Evolutionary conservation across 2,797 vertebrate genomes (phyloP), one percentile per base, ranked within the genome.

Genomic region (Hypotaenidia philippensis): DNA sequence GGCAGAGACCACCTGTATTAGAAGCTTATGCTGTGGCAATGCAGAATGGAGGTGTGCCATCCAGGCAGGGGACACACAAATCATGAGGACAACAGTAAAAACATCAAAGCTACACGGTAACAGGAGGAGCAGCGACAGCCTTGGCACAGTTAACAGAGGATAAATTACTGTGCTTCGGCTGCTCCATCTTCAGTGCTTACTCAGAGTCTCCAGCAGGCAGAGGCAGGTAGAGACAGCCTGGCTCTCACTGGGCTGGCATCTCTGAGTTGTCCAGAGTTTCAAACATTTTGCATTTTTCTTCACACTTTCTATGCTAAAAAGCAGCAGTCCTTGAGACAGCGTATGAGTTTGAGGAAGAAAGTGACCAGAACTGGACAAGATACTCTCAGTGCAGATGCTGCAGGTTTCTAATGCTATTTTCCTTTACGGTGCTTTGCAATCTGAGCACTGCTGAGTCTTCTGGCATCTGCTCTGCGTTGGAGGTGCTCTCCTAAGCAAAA

Each of bases 21-120:
- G 5, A 34, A 63, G 40, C 20, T 72, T 40, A 40, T 0, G 0
- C 0, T 21, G n/a, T 5, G 9, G 25, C 66, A 79, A 14, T 50
- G 22, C 36, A 41, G 22, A 90, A 81, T 5, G 14, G 16, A 56
- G 29, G 15, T 10, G 45, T 13, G 18, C 9, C 14, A 25, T 53
- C n/a, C 38, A 25, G 1, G 1, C 2, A 11, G 25, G 25, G 40
- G 26, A 36, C 50, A 77, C 55, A 59, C 29, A 63, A 32, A 38
- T 11, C n/a, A 38, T 0, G 2, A 44, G 5, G n/a, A 49, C 40
- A 60, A 50, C 29, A 56, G 38, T 14, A 68, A 32, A 61, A 77
- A 13, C 6, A 79, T 19, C 55, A 72, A 5, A 13, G 20, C 10
- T 20, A 32, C 19, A 10, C 0, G 5, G 8, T 1, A 76, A 55